Evolutionary conservation across 2,888 invertebrate genomes (phyloP), one percentile per base, ranked within the genome.

Genomic region (Leptopterna dolabrata): DNA sequence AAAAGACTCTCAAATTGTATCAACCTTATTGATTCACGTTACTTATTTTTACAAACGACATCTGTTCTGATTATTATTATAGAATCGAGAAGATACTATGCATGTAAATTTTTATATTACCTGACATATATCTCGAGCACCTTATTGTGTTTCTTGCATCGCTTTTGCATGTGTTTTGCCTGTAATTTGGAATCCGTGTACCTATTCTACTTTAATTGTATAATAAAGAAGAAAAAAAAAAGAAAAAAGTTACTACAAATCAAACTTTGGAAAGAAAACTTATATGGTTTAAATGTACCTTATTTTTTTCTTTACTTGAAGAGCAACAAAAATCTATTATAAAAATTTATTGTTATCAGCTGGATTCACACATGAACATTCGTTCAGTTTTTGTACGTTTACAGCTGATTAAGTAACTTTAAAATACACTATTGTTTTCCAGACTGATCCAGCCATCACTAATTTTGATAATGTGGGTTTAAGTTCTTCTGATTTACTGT

Each of bases 161-260:
- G 78, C 78, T 78, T 73, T 45, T 78, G 78, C 78, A 78, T 78
- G 78, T 78, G 78, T 78, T 78, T 45, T 45, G 78, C 78, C 41
- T 45, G 41, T 78, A 27, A 78, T 78, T 78, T 45, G 45, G 45
- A 78, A 45, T 43, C 73, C 73, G 13, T 19, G 63, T 63, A 63
- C 63, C 51, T 51, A 51, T 51, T 51, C 16, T 51, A 51, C 11
- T 63, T 63, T 63, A 24, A 6, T 63, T 63, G 63, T 63, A 36
- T 36, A 36, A 36, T 6, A 63, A 63, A 63, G 24, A 47, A 47
- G 3, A 13, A 47, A 36, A 47, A 47, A 7, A 47, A 2, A 13
- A 47, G 13, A 47, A 47, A 36, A n/a, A 43, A 43, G 11, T 43
- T n/a, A n/a, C 11, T 43, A 11, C 11, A 43, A 47, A 47, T 47